Conservation (phyloP, 2,888 invertebrate genomes). For the Lasioglossum marginatum region DNA sequence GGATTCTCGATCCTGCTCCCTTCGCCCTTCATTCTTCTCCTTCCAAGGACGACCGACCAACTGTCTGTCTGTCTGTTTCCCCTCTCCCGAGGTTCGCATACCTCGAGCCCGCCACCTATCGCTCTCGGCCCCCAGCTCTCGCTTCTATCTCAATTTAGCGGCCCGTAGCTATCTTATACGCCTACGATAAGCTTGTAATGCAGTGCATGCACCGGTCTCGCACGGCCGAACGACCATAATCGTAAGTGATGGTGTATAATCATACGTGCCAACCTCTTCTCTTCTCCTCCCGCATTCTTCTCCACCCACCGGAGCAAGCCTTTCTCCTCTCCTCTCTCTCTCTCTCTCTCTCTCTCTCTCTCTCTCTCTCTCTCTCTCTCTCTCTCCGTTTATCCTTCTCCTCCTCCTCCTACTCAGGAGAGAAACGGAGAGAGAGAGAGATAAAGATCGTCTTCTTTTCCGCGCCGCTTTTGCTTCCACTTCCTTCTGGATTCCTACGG, state of each 20-base stretch:
- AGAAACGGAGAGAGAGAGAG: background rate
- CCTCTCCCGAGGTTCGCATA: constrained; percentile 27
- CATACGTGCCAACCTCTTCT: constrained; percentile 70
- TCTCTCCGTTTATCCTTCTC: background rate
- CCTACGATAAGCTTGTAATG: constrained; percentile 74
- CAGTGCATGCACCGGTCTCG: constrained; percentile 64
- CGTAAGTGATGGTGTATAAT: constrained; percentile 73
- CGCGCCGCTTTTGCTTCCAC: constrained; percentile 26
- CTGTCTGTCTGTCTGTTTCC: constrained; percentile 36
- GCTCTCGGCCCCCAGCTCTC: constrained; percentile 42
- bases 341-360: too few relatives aligned
- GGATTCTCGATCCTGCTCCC: constrained; percentile 71
- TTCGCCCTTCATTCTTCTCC: constrained; percentile 52
- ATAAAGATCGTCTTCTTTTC: constrained; percentile 21
- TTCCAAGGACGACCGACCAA: constrained; percentile 43
- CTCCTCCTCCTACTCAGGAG: background rate
- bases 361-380: background rate
- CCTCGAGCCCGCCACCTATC: constrained; percentile 55
- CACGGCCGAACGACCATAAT: constrained; percentile 72
- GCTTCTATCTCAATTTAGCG: constrained; percentile 74
- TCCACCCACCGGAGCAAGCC: constrained; percentile 17
- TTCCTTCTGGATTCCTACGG: constrained; percentile 43
- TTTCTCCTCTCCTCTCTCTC: background rate
- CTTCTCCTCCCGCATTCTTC: constrained; percentile 40
- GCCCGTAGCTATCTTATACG: constrained; percentile 67